Evolutionary conservation across 2,113 vertebrate species (phyloP).

Genomic region (Calyptomena viridis): DNA sequence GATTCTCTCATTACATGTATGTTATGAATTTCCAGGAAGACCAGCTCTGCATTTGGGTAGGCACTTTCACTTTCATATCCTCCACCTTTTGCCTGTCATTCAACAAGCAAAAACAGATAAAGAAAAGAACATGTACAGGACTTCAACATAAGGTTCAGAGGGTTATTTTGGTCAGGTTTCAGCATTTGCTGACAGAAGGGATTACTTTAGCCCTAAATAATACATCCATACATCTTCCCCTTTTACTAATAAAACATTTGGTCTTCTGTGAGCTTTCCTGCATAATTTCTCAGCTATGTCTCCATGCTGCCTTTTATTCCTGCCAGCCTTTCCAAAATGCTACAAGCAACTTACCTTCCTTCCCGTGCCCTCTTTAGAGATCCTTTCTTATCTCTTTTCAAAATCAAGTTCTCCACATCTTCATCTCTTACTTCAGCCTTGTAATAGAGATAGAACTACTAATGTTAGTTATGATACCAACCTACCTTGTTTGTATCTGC

Average conservation of each 20-base stretch:
- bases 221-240: background rate
- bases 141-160: background rate
- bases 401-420: background rate
- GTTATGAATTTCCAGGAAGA: constrained; percentile 94
- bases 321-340: background rate
- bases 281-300: background rate
- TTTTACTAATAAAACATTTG: background rate
- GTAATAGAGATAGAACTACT: background rate
- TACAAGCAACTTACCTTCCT: background rate
- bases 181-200: background rate
- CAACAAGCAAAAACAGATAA: background rate
- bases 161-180: background rate
- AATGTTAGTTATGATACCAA: background rate
- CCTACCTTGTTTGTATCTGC: constrained; percentile 91
- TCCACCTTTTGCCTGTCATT: constrained; percentile 88
- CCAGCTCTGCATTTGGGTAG: constrained; percentile 89
- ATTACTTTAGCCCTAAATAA: background rate
- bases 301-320: background rate
- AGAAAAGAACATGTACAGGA: background rate
- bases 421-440: background rate
- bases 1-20: constrained; percentile 98
- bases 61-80: constrained; percentile 91
- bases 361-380: background rate
- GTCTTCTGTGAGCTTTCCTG: background rate
- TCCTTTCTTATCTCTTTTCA: background rate